phyloP scores from a whole-genome alignment of 2,113 vertebrate genomes.

The Campylomormyrus numenius region DNA sequence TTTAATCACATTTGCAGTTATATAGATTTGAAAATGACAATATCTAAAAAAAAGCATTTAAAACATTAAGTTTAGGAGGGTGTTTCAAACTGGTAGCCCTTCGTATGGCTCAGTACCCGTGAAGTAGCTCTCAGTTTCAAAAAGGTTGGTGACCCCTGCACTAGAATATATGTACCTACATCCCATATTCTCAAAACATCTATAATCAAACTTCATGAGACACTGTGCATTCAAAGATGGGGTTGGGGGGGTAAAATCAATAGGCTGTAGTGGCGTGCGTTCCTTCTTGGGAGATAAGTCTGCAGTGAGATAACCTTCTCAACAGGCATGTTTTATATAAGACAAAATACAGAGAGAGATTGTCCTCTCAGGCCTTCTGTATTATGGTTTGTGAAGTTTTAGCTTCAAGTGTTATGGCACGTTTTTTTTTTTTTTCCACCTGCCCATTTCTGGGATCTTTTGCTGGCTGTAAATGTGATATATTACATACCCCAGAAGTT shows the following conservation, averaged over 20 bases:
- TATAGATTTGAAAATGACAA: too few species aligned
- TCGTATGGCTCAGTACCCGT: too few species aligned
- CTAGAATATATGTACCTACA: not conserved
- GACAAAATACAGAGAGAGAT: not conserved
- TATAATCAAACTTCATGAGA: not conserved
- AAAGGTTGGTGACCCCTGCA: too few species aligned
- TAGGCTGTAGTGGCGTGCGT: constrained; percentile 45
- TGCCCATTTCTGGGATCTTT: not conserved
- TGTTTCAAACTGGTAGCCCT: too few species aligned
- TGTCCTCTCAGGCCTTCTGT: constrained; percentile 14
- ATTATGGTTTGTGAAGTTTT: not conserved
- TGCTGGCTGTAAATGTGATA: constrained; percentile 2
- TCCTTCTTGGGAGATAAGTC: constrained; percentile 37
- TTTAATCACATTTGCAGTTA: too few species aligned
- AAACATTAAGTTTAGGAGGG: too few species aligned
- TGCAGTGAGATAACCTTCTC: constrained; percentile 43
- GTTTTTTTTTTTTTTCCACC: not conserved
- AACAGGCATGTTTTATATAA: constrained; percentile 51
- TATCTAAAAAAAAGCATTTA: too few species aligned
- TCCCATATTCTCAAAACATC: not conserved
- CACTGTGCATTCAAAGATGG: not conserved
- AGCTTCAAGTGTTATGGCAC: constrained; percentile 12
- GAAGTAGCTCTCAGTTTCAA: too few species aligned
- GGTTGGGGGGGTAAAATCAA: not conserved
- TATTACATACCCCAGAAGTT: constrained; percentile 83